Evolutionary conservation across 2,113 vertebrate species (phyloP).

Genomic region (Lophochroa leadbeateri): DNA sequence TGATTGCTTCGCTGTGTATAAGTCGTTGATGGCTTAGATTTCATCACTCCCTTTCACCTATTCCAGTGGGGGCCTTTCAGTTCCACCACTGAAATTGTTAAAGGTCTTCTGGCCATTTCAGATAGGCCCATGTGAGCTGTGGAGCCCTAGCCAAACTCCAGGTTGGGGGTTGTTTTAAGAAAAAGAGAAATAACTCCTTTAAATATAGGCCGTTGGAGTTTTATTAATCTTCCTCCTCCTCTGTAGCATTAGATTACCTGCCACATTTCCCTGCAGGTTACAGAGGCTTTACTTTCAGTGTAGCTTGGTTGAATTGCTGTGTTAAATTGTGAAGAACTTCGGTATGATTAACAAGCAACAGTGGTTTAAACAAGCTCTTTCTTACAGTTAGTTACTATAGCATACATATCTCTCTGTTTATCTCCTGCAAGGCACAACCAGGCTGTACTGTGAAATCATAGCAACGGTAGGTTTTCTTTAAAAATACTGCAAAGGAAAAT

Average conservation of each 20-base stretch:
- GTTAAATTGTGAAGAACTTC: background rate
- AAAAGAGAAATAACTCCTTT: background rate
- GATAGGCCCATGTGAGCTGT: background rate
- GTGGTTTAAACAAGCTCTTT: background rate
- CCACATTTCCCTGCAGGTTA: background rate
- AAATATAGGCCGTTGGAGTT: background rate
- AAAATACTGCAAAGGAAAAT: background rate
- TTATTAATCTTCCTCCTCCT: background rate
- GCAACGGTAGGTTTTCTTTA: background rate
- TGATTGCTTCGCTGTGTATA: background rate
- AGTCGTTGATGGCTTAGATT: background rate
- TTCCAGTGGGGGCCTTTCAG: background rate
- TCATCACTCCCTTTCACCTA: background rate
- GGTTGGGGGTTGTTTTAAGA: background rate
- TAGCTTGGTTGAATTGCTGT: background rate
- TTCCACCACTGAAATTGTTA: background rate
- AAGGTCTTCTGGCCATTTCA: background rate
- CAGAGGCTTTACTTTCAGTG: background rate
- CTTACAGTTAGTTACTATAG: background rate
- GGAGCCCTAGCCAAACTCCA: background rate
- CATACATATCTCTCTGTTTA: background rate
- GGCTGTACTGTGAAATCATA: rapidly evolving
- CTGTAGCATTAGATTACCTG: background rate
- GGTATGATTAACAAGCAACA: background rate
- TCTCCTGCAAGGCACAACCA: background rate